Percentiles rank a stretch among this genome's conserved stretches.
Conservation (phyloP, 2,797 vertebrate genomes). For the Malurus leucopterus region DNA sequence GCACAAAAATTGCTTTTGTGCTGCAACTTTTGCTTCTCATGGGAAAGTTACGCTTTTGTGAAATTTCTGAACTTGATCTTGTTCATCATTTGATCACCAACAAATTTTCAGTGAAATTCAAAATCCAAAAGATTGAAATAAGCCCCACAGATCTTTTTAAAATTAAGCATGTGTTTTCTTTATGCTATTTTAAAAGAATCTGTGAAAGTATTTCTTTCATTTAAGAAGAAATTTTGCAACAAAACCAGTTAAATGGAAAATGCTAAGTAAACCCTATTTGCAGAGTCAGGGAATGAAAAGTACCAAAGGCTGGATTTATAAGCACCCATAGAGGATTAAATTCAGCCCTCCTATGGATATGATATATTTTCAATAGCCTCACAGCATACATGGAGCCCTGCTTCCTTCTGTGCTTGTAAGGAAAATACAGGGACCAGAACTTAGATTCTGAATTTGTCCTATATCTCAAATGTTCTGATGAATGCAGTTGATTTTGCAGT, state of each 20-base stretch:
- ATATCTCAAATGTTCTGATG: background rate
- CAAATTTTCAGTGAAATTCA: background rate
- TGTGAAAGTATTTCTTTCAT: background rate
- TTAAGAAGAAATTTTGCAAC: background rate
- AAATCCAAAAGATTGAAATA: background rate
- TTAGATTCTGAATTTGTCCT: background rate
- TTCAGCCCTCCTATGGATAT: background rate
- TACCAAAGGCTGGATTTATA: background rate
- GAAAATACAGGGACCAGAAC: background rate
- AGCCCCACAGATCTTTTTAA: background rate
- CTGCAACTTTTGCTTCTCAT: slow-evolving; percentile 9
- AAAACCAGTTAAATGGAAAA: background rate
- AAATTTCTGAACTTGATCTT: slow-evolving; percentile 8
- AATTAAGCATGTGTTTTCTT: background rate
- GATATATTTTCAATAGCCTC: slow-evolving; percentile 3
- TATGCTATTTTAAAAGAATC: background rate
- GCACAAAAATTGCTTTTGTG: slow-evolving; percentile 24
- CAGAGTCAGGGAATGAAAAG: background rate
- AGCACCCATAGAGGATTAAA: background rate
- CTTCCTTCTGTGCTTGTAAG: background rate
- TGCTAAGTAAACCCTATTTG: background rate
- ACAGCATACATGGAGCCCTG: background rate
- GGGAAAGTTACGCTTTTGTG: background rate
- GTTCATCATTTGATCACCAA: background rate
- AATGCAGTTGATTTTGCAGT: background rate